Evolutionary conservation across 2,797 vertebrate genomes (phyloP).

Genomic region (Thripadectes ignobilis): DNA sequence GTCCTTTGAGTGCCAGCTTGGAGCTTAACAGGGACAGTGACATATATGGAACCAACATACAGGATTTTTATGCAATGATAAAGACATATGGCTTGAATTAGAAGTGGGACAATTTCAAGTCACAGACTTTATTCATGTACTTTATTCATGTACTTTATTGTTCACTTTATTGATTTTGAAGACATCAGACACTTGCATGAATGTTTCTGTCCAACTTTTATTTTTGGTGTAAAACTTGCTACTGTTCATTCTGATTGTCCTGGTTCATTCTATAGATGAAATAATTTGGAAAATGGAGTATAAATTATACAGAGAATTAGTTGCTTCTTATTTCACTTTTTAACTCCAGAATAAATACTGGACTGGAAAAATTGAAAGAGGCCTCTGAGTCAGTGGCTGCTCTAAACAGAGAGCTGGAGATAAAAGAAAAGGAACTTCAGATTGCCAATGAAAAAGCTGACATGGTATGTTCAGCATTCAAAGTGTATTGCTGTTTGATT

Average conservation of each 20-base stretch:
- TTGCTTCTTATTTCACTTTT: neutral
- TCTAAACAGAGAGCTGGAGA: slow-evolving; percentile 90
- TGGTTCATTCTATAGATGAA: neutral
- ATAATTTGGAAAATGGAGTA: neutral
- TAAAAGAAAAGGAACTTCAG: slow-evolving; percentile 93
- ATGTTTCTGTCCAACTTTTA: neutral
- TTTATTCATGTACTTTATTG: neutral
- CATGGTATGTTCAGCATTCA: slow-evolving; percentile 75
- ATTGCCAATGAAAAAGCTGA: slow-evolving; percentile 94
- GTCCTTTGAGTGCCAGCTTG: neutral
- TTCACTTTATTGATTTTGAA: neutral
- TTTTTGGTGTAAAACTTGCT: neutral
- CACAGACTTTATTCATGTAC: neutral
- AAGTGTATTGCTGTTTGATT: neutral
- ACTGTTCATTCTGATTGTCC: neutral
- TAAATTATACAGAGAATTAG: neutral
- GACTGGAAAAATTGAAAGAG: slow-evolving; percentile 93
- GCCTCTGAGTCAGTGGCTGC: slow-evolving; percentile 91
- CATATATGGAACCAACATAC: neutral
- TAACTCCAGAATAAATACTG: slow-evolving; percentile 89
- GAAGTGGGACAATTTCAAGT: neutral
- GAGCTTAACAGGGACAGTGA: neutral
- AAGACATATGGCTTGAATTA: neutral
- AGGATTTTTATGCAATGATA: neutral
- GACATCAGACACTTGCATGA: neutral